Evolutionary conservation across 1,140 invertebrate species (phyloP).

Genomic region (Drosophila albomicans): DNA sequence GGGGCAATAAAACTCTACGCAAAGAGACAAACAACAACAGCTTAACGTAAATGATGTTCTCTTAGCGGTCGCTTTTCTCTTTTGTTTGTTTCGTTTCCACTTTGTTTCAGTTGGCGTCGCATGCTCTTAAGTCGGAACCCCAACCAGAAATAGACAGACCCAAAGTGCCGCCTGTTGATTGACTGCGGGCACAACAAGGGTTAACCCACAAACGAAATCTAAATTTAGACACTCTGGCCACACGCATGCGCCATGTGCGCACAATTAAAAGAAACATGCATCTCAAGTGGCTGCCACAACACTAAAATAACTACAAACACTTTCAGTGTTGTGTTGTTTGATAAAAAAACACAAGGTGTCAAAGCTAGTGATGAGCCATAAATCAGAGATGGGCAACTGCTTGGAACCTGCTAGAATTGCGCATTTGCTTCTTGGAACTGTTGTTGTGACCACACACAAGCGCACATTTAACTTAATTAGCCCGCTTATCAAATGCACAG

Average conservation of each 20-base stretch:
- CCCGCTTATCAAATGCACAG: slow-evolving; percentile 58
- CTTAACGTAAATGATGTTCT: background rate
- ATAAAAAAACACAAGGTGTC: slow-evolving; percentile 53
- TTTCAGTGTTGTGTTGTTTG: slow-evolving; percentile 47
- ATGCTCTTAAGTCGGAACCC: slow-evolving; percentile 8
- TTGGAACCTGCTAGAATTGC: slow-evolving; percentile 49
- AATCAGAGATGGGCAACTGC: slow-evolving; percentile 28
- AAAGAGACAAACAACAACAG: background rate
- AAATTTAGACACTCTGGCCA: slow-evolving; percentile 39
- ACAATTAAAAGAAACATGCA: slow-evolving; percentile 59
- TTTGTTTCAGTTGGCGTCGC: slow-evolving; percentile 11
- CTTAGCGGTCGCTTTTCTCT: background rate
- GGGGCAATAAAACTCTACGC: background rate
- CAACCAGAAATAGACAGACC: background rate
- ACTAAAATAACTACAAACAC: slow-evolving; percentile 34
- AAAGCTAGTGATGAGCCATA: slow-evolving; percentile 23
- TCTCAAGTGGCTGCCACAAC: slow-evolving; percentile 66
- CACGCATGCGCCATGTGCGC: slow-evolving; percentile 34
- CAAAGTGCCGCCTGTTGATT: slow-evolving; percentile 32
- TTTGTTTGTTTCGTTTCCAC: slow-evolving; percentile 37
- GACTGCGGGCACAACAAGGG: slow-evolving; percentile 21
- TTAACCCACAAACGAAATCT: slow-evolving; percentile 30
- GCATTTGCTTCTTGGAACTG: slow-evolving; percentile 17
- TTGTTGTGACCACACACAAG: slow-evolving; percentile 47
- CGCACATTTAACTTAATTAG: slow-evolving; percentile 76